phyloP scores from a whole-genome alignment of 2,888 invertebrate genomes.

The Caenorhabditis wallacei region DNA sequence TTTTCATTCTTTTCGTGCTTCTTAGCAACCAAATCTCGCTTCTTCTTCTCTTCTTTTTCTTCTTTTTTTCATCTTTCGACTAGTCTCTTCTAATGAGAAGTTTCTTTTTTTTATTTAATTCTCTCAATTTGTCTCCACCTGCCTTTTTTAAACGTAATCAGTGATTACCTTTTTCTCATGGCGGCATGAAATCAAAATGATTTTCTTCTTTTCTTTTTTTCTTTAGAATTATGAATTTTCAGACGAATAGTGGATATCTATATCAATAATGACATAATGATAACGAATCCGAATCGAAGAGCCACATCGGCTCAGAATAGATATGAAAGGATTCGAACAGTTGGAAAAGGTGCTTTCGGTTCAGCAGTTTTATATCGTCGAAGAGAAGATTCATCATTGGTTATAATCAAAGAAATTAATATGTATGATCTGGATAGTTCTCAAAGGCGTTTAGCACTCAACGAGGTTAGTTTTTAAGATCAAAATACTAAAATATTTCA shows the following conservation, averaged over 20 bases:
- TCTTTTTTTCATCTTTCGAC: conserved; percentile 3
- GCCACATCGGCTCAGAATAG: conserved; percentile 79
- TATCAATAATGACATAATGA: conserved; percentile 67
- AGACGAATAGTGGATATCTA: conserved; percentile 76
- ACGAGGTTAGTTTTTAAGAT: conserved; percentile 77
- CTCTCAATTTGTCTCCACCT: conserved; percentile 14
- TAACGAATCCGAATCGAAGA: conserved; percentile 49
- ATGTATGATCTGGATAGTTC: conserved; percentile 87
- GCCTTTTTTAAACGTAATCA: conserved; percentile 22
- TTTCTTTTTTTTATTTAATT: conserved; percentile 22
- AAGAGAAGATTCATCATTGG: conserved; percentile 87
- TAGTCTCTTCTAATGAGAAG: conserved; percentile 41
- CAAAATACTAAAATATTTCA: too few species aligned
- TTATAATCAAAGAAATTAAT: conserved; percentile 89
- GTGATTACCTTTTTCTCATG: conserved; percentile 19
- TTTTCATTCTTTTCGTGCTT: conserved; percentile 17
- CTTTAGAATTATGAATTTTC: conserved; percentile 5
- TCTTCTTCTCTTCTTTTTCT: conserved; percentile 3
- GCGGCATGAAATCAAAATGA: neutral
- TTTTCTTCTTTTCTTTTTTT: neutral
- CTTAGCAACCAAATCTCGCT: conserved; percentile 39
- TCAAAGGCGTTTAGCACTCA: conserved; percentile 86
- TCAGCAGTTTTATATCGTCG: conserved; percentile 88
- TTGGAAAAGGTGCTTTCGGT: conserved; percentile 89
- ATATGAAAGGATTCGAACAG: conserved; percentile 87